phyloP scores from a whole-genome alignment of 2,888 invertebrate genomes.

The Noctua comes region DNA sequence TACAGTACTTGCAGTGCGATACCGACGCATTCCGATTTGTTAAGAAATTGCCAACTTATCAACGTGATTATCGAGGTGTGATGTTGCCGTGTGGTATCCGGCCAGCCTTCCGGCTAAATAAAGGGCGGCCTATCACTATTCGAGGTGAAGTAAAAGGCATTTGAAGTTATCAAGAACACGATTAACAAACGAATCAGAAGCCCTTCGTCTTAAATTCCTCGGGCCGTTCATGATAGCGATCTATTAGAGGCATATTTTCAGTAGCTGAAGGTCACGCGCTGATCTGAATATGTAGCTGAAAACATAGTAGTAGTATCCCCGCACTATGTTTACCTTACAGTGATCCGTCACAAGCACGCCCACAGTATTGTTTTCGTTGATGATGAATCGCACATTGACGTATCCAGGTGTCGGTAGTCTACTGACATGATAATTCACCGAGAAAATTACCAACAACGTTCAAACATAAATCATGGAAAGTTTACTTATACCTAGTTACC shows the following conservation, averaged over 20 bases:
- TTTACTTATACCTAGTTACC: slow-evolving; percentile 3
- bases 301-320: not conserved
- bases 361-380: slow-evolving; percentile 54
- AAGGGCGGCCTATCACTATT: slow-evolving; percentile 36
- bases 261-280: slow-evolving; percentile 23
- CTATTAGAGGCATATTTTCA: slow-evolving; percentile 15
- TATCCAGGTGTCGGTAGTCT: slow-evolving; percentile 24
- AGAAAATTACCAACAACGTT: not conserved
- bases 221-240: not conserved
- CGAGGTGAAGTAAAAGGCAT: slow-evolving; percentile 33
- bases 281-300: not conserved
- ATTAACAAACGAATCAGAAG: slow-evolving; percentile 7
- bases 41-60: slow-evolving; percentile 42
- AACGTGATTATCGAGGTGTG: slow-evolving; percentile 51
- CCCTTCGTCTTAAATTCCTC: slow-evolving; percentile 9
- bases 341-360: slow-evolving; percentile 38
- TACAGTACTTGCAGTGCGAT: not conserved
- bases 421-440: slow-evolving; percentile 31
- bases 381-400: slow-evolving; percentile 47
- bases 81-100: slow-evolving; percentile 36
- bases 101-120: slow-evolving; percentile 27
- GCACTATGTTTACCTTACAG: slow-evolving; percentile 38
- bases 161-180: slow-evolving; percentile 14
- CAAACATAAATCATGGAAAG: slow-evolving; percentile 24
- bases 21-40: slow-evolving; percentile 17